Base-by-base conservation (phyloP, 2,113 vertebrate genomes). In the Leucopsar rothschildi region DNA sequence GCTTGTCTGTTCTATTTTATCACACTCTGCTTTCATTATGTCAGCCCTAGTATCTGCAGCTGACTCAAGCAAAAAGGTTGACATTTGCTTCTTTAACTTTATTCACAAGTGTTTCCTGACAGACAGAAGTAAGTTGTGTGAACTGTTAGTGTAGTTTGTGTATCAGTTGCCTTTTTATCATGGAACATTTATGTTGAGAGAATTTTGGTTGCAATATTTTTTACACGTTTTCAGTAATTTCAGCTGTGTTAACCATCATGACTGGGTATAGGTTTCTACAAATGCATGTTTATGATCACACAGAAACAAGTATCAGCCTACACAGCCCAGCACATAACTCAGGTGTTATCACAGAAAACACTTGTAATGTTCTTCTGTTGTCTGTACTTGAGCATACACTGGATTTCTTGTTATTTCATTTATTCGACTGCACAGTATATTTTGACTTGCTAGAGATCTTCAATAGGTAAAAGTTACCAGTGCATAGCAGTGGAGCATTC, bases 161-260 rank as follows among this genome's bases (percentile, higher is more conserved):
- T 77, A 50, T 64, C 29, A 37, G 57, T 61, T 91, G 55, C 50
- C 55, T 80, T 76, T 59, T 53, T 69, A 63, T 35, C 82, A 59
- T 4, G 5, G 47, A 81, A 78, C 3, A 1, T 70, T 88, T 83
- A 6, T 29, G 15, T 47, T 69, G 39, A 35, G 39, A 71, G 45
- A 86, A 69, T 73, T 82, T 82, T 71, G 19, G 27, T 76, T 80
- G 50, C 70, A 82, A 27, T 65, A 20, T 39, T 85, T 85, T 84
- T 91, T 69, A 25, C 82, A 90, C 50, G 6, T 94, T 91, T 95
- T 94, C 73, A 73, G 52, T 79, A 35, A 72, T 89, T 92, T 94
- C 35, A 59, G 50, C 55, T 80, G 52, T 45, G 22, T 72, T 91
- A 71, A 79, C 94, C 68, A 40, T 72, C 52, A 20, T 42, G 70